Evolutionary conservation across 2,113 vertebrate species (phyloP).

Genomic region (Ovis canadensis): DNA sequence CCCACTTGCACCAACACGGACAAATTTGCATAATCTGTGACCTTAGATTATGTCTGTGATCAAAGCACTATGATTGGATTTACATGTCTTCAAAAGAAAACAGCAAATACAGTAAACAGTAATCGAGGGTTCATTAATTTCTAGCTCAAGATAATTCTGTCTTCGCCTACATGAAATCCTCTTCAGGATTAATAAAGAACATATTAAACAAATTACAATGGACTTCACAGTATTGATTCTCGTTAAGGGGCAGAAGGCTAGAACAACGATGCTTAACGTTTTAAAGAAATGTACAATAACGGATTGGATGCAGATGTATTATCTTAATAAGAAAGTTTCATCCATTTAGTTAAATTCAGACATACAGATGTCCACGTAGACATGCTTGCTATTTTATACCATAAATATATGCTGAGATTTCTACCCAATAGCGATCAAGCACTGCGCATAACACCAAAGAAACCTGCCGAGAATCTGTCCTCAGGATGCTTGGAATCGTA

Average conservation of each 20-base stretch:
- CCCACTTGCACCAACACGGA: neutral
- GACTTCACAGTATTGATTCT: neutral
- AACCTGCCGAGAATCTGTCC: neutral
- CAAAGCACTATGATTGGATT: neutral
- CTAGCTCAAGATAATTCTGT: neutral
- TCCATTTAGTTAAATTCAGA: neutral
- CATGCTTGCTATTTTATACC: neutral
- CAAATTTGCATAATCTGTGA: neutral
- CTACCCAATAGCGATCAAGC: neutral
- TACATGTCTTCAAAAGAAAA: constrained; percentile 21
- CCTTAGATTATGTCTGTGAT: neutral
- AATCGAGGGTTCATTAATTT: constrained; percentile 11
- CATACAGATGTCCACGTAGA: neutral
- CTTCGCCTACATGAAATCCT: neutral
- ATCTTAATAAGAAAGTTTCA: neutral
- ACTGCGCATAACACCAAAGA: neutral
- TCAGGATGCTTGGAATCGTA: neutral
- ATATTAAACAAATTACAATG: neutral
- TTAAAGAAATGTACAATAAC: neutral
- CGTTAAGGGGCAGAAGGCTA: neutral
- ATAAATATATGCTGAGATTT: neutral
- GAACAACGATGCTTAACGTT: neutral
- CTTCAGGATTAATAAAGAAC: neutral
- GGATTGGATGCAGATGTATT: neutral
- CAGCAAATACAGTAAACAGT: neutral